phyloP scores from a whole-genome alignment of 2,113 vertebrate species.

The Pituophis catenifer region DNA sequence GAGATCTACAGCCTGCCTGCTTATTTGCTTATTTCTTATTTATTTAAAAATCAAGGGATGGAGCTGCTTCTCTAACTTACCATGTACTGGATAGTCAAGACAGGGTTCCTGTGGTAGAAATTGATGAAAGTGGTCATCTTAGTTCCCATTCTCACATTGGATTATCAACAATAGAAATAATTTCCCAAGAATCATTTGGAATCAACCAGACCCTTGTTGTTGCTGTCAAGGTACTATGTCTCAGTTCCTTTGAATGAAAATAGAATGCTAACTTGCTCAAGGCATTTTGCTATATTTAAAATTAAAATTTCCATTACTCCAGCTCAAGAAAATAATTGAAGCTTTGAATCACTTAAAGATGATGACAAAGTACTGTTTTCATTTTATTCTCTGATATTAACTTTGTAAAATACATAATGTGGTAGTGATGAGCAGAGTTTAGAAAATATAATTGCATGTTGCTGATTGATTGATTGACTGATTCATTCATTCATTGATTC shows the following conservation, averaged over 20 bases:
- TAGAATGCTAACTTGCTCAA: neutral
- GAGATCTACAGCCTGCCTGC: neutral
- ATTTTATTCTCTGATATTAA: neutral
- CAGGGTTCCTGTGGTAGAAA: slow-evolving; percentile 74
- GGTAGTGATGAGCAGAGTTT: neutral
- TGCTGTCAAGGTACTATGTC: slow-evolving; percentile 70
- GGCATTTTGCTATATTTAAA: neutral
- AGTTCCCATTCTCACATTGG: slow-evolving; percentile 80
- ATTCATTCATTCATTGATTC: neutral
- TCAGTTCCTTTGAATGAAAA: neutral
- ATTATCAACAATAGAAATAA: slow-evolving; percentile 80
- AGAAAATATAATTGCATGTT: neutral
- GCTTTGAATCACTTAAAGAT: neutral
- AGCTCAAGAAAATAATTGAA: neutral
- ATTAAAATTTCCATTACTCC: rapidly evolving
- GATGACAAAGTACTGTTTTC: neutral
- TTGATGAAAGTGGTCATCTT: slow-evolving; percentile 84
- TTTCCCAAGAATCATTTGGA: slow-evolving; percentile 82
- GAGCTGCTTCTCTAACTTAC: slow-evolving; percentile 78
- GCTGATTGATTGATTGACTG: neutral
- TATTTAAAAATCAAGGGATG: slow-evolving; percentile 72
- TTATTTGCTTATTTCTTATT: slow-evolving; percentile 16
- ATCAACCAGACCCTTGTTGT: slow-evolving; percentile 72
- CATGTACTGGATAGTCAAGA: slow-evolving; percentile 78
- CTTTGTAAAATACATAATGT: neutral